These are phyloP conservation scores for Meandrusa payeni DNA, from an alignment of 2,888 invertebrate species.

Conservation along the genomic window DNA sequence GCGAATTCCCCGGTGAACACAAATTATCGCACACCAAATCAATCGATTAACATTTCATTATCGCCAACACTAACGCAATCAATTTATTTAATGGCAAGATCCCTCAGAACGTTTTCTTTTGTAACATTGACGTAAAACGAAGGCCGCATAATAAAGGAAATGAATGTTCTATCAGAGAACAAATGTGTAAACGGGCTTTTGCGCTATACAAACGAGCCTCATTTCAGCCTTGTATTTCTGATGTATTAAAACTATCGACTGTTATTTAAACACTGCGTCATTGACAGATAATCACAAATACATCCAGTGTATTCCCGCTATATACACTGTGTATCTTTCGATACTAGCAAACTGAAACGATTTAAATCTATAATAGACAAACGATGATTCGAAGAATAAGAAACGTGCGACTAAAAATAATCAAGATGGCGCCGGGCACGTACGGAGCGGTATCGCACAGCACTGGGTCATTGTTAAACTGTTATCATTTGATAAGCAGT, in stretches of 20 bases:
- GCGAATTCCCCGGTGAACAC: constrained; percentile 27
- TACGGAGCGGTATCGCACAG: constrained; percentile 25
- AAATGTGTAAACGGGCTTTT: constrained; percentile 4
- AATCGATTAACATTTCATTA: constrained; percentile 50
- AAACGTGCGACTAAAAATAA: too few species aligned
- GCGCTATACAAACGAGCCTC: background rate
- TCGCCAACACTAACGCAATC: constrained; percentile 42
- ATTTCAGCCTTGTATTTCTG: constrained; percentile 4
- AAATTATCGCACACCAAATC: constrained; percentile 34
- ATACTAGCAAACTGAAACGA: too few species aligned
- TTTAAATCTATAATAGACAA: too few species aligned
- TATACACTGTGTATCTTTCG: background rate
- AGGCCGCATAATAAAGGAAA: constrained; percentile 35
- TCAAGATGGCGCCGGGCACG: constrained; percentile 26
- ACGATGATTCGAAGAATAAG: too few species aligned
- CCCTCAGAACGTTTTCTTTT: constrained; percentile 32
- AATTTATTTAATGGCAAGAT: constrained; percentile 53
- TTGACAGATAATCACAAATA: constrained; percentile 1
- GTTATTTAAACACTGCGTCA: background rate
- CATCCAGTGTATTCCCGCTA: background rate
- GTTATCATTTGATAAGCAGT: constrained; percentile 33
- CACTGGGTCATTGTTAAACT: constrained; percentile 32
- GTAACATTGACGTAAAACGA: constrained; percentile 32
- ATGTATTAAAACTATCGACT: background rate
- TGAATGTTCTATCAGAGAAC: constrained; percentile 25